Evolutionary conservation across 2,888 invertebrate genomes (phyloP).

Genomic region (Petrolisthes cinctipes): DNA sequence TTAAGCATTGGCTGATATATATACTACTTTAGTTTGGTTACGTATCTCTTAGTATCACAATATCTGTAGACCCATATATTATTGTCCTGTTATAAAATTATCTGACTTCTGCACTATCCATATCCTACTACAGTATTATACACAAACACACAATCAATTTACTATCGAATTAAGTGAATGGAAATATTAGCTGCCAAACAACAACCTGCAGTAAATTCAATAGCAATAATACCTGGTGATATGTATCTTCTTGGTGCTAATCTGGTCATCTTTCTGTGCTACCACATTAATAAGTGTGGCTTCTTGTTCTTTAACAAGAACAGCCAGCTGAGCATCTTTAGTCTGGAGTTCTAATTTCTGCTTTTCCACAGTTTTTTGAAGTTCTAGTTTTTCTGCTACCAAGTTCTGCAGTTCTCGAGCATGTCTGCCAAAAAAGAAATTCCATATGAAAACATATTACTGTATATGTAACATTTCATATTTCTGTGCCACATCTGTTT

Average conservation of each 20-base stretch:
- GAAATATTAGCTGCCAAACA: too few species aligned
- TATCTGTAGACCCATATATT: too few species aligned
- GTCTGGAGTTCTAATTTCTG: conserved; percentile 50
- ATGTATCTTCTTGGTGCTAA: conserved; percentile 54
- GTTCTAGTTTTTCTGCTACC: conserved; percentile 50
- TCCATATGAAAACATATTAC: background rate
- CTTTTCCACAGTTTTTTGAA: conserved; percentile 54
- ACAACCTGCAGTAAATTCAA: background rate
- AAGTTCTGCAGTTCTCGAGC: conserved; percentile 48
- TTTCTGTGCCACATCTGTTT: background rate
- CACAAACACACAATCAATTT: too few species aligned
- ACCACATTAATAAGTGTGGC: conserved; percentile 37
- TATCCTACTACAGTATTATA: too few species aligned
- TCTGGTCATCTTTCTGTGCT: conserved; percentile 48
- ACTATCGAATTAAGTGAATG: too few species aligned
- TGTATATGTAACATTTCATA: background rate
- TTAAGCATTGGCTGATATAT: too few species aligned
- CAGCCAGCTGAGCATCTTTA: conserved; percentile 59
- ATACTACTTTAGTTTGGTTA: too few species aligned
- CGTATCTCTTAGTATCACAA: too few species aligned
- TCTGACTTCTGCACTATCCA: too few species aligned
- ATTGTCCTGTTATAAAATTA: too few species aligned
- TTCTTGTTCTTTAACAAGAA: conserved; percentile 42
- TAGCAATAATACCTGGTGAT: conserved; percentile 42
- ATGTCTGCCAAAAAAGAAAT: conserved; percentile 36